Conservation (phyloP, 2,888 invertebrate species). For the Macroteleia sp. region DNA sequence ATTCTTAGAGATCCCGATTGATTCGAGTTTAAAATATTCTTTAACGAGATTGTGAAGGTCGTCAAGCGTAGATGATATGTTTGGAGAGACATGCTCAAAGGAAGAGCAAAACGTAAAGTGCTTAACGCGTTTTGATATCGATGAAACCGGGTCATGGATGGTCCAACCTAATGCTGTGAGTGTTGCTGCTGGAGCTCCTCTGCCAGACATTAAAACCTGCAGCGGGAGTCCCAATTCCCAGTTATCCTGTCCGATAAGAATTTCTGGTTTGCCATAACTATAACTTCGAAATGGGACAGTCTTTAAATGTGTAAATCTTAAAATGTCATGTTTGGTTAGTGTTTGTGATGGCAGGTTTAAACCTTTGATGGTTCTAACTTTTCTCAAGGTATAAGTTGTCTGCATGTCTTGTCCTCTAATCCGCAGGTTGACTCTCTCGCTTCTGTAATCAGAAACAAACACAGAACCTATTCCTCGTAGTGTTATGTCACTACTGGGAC, state of each 20-base stretch:
- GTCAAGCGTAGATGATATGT: too few relatives aligned
- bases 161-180: not conserved
- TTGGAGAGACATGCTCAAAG: too few relatives aligned
- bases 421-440: not conserved
- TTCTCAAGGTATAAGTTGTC: not conserved
- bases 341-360: slow-evolving; percentile 9
- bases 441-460: not conserved
- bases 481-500: not conserved
- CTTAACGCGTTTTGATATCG: too few relatives aligned
- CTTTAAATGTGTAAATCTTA: slow-evolving; percentile 2
- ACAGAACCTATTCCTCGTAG: not conserved
- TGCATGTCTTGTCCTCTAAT: not conserved
- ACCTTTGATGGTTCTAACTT: slow-evolving; percentile 10
- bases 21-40: too few relatives aligned
- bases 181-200: not conserved
- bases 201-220: not conserved
- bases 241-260: slow-evolving; percentile 36
- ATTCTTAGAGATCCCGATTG: too few relatives aligned
- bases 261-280: not conserved
- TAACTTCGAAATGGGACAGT: not conserved
- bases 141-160: too few relatives aligned
- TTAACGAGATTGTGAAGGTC: too few relatives aligned
- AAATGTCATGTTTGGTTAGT: not conserved
- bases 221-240: slow-evolving; percentile 18
- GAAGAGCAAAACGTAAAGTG: too few relatives aligned